Conservation (phyloP, 2,888 invertebrate species). For the Pandemis cinnamomeana region DNA sequence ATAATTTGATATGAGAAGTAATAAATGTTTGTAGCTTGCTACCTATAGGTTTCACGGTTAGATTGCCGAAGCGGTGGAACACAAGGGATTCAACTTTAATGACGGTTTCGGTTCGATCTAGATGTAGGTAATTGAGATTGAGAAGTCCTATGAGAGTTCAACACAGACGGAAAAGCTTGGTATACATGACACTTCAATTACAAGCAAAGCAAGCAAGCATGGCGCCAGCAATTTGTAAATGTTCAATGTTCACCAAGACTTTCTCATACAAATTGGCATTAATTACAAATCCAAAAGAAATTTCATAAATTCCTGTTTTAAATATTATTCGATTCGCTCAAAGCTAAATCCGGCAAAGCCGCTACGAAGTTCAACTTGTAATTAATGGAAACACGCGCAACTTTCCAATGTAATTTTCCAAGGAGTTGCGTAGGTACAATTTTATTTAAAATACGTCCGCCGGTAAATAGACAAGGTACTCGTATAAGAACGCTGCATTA, state of each 20-base stretch:
- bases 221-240: neutral
- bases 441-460: neutral
- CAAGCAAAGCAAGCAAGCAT: too few relatives aligned
- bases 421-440: conserved; percentile 5
- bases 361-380: conserved; percentile 4
- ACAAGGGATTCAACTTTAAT: neutral
- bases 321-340: conserved; percentile 4
- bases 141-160: neutral
- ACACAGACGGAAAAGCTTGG: neutral
- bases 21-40: conserved; percentile 1
- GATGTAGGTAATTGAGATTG: neutral
- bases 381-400: conserved; percentile 17
- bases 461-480: neutral
- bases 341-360: conserved; percentile 7
- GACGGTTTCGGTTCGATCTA: conserved; percentile 1
- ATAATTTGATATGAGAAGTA: conserved; percentile 19
- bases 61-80: neutral
- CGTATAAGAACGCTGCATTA: conserved; percentile 3
- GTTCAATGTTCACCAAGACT: neutral
- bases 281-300: neutral
- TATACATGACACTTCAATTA: neutral
- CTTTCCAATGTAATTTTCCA: conserved; percentile 19
- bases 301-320: neutral
- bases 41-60: neutral
- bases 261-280: neutral